A percentile compares a stretch with the other conserved stretches of the same genome.
phyloP scores from a whole-genome alignment of 2,888 invertebrate species.

The Mythimna ferrago region DNA sequence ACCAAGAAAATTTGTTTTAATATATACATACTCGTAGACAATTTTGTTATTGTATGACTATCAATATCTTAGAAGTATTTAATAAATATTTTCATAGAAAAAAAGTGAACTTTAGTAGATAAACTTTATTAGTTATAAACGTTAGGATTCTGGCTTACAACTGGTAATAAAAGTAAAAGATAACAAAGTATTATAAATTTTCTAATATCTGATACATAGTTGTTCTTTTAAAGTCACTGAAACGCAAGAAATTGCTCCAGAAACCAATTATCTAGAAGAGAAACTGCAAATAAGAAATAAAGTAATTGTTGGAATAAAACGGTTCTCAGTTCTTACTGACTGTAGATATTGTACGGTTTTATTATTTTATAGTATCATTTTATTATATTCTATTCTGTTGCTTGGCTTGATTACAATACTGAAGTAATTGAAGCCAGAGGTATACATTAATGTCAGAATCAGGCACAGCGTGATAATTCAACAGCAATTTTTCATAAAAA shows the following conservation, averaged over 20 bases:
- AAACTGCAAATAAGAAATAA: slow-evolving; percentile 54
- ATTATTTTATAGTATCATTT: slow-evolving; percentile 21
- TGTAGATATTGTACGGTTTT: slow-evolving; percentile 9
- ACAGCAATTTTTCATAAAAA: no score
- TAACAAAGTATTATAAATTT: slow-evolving; percentile 44
- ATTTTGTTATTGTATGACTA: not conserved
- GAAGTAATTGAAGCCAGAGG: not conserved
- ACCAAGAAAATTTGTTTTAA: not conserved
- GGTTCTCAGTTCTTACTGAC: slow-evolving; percentile 19
- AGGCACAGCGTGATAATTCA: not conserved
- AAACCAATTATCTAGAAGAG: slow-evolving; percentile 52
- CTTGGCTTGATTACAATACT: not conserved
- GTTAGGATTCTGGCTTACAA: not conserved
- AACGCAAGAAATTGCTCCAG: slow-evolving; percentile 40
- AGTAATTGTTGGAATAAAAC: slow-evolving; percentile 45
- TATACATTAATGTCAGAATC: not conserved
- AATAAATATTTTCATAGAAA: no score
- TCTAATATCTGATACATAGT: slow-evolving; percentile 40
- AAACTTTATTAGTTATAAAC: slow-evolving; percentile 27
- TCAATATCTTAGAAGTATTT: no score
- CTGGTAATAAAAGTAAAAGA: slow-evolving; percentile 43
- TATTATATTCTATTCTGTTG: not conserved
- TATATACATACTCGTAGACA: no score
- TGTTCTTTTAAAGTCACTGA: slow-evolving; percentile 45
- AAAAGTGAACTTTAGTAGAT: slow-evolving; percentile 13